Percentiles rank a stretch among this genome's conserved stretches.
These are phyloP conservation scores for Drosophila melanica DNA, from an alignment of 1,140 invertebrate species.

Conservation along the genomic window DNA sequence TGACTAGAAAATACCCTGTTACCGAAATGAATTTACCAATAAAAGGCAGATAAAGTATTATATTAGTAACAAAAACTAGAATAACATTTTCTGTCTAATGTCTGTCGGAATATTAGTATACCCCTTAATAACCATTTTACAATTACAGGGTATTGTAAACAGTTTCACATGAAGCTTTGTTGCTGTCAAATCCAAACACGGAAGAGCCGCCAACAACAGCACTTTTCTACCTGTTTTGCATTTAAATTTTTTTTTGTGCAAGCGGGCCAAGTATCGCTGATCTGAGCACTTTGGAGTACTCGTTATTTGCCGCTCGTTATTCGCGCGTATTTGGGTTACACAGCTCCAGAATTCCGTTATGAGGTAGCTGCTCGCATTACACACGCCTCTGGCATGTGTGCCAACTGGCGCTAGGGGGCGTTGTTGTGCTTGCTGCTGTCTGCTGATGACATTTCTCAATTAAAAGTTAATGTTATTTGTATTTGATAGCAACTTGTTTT, in stretches of 20 bases:
- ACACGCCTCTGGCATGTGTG: conserved; percentile 22
- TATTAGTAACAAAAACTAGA: no score
- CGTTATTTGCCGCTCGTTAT: conserved; percentile 19
- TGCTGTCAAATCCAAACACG: conserved; percentile 45
- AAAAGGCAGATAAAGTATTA: no score
- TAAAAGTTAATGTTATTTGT: conserved; percentile 38
- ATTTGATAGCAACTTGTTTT: conserved; percentile 24
- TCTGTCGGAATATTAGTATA: no score
- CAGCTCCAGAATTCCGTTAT: conserved; percentile 14
- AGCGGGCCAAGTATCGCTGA: not conserved
- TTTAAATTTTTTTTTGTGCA: conserved; percentile 42
- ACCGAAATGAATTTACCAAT: no score
- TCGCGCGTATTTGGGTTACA: conserved; percentile 31
- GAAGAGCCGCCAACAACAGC: conserved; percentile 40
- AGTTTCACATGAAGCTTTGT: not conserved
- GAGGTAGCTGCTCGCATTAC: not conserved
- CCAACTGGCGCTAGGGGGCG: conserved; percentile 26
- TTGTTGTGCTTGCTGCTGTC: not conserved
- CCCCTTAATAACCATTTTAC: no score
- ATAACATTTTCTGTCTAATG: no score
- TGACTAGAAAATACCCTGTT: not conserved
- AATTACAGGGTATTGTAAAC: conserved; percentile 7
- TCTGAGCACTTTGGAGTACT: not conserved
- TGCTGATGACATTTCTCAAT: conserved; percentile 18
- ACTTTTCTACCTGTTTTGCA: conserved; percentile 62